Evolutionary conservation across 1,140 invertebrate genomes (phyloP).

Genomic region (Diabrotica undecimpunctata): DNA sequence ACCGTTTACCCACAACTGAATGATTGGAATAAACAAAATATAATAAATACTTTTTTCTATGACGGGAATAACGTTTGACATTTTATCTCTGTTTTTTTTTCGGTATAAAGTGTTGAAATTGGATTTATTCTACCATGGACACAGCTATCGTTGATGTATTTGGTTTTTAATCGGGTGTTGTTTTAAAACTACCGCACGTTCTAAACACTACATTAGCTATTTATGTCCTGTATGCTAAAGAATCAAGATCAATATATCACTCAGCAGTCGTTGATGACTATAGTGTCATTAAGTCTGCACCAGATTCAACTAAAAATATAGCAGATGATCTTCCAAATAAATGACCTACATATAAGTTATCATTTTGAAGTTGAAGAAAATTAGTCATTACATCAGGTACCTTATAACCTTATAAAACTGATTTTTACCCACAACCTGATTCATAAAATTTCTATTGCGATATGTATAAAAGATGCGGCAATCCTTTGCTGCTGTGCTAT

Average conservation of each 20-base stretch:
- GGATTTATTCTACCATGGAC: too few species aligned
- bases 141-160: neutral
- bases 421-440: neutral
- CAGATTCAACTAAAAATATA: neutral
- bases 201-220: too few species aligned
- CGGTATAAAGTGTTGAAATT: too few species aligned
- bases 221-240: neutral
- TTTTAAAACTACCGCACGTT: too few species aligned
- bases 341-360: neutral
- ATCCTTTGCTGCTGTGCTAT: too few species aligned
- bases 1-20: too few species aligned
- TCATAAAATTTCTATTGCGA: too few species aligned
- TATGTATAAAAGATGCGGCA: too few species aligned
- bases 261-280: neutral
- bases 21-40: too few species aligned
- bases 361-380: neutral
- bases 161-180: too few species aligned
- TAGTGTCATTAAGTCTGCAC: neutral
- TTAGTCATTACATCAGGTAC: neutral
- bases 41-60: neutral
- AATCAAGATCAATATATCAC: neutral
- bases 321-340: neutral
- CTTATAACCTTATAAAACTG: neutral
- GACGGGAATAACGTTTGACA: neutral
- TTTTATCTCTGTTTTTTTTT: too few species aligned